phyloP scores from a whole-genome alignment of 1,140 invertebrate genomes.

The Anoplolepis gracilipes region DNA sequence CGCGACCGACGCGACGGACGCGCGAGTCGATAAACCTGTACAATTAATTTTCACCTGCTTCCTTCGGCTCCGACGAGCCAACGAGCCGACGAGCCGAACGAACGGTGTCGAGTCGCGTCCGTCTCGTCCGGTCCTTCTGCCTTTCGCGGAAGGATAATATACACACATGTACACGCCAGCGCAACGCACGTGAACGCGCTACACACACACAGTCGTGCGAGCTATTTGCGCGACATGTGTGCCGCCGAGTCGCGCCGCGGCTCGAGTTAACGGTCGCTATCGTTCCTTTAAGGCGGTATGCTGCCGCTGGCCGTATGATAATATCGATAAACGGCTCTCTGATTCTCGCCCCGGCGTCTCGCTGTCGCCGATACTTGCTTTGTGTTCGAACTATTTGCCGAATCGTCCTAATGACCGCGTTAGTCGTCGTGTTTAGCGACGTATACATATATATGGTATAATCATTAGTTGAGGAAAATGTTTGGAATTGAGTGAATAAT shows the following conservation, averaged over 20 bases:
- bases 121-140: neutral
- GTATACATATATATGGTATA: no score
- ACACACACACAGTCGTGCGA: neutral
- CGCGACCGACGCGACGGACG: no score
- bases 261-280: conserved; percentile 69
- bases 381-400: neutral
- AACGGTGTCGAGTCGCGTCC: conserved; percentile 45
- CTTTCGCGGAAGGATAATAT: conserved; percentile 10
- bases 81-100: conserved; percentile 70
- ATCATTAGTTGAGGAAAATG: neutral
- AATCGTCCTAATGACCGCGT: conserved; percentile 18
- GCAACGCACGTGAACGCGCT: neutral
- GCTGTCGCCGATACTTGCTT: neutral
- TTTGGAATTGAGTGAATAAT: neutral
- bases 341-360: conserved; percentile 23
- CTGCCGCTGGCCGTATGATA: conserved; percentile 29
- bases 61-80: conserved; percentile 59
- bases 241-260: conserved; percentile 35
- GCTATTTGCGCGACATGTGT: conserved; percentile 57
- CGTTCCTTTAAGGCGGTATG: conserved; percentile 57
- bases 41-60: conserved; percentile 84
- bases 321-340: conserved; percentile 51
- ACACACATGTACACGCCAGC: neutral
- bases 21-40: conserved; percentile 74
- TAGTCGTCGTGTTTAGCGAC: neutral